Conservation (phyloP, 2,113 vertebrate species). For the Bostrychus sinensis region DNA sequence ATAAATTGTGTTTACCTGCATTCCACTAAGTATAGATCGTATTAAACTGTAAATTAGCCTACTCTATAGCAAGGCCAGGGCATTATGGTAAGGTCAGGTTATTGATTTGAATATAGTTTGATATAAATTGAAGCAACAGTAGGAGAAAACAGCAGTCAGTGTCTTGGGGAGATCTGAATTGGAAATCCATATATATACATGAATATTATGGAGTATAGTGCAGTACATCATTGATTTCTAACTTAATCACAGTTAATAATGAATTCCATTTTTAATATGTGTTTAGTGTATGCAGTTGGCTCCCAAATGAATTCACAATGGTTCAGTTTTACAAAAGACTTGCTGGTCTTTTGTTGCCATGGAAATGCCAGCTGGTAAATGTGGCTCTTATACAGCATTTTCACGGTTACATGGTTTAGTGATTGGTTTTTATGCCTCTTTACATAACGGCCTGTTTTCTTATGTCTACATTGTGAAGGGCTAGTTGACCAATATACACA, state of each 20-base stretch:
- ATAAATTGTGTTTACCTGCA: neutral
- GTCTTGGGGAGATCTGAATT: slow-evolving; percentile 8
- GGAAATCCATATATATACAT: slow-evolving; percentile 4
- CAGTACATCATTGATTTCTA: neutral
- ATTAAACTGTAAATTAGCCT: neutral
- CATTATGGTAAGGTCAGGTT: slow-evolving; percentile 4
- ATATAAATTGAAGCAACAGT: neutral
- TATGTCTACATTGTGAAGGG: too few species aligned
- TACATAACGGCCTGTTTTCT: too few species aligned
- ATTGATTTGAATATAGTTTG: neutral
- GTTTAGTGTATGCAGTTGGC: neutral
- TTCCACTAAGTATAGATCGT: neutral
- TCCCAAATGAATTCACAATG: slow-evolving; percentile 4
- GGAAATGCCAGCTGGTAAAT: neutral
- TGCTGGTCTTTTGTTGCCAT: slow-evolving; percentile 3
- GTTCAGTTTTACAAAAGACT: slow-evolving; percentile 3
- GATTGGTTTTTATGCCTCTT: too few species aligned
- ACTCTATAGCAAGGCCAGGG: neutral
- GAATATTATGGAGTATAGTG: slow-evolving; percentile 2
- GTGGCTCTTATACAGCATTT: slow-evolving; percentile 1
- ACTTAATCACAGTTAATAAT: slow-evolving; percentile 3
- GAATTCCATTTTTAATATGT: neutral
- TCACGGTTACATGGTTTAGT: neutral
- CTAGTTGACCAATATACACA: too few species aligned
- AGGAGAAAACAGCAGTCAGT: neutral